Evolutionary conservation across 2,797 vertebrate genomes (phyloP), one percentile per base, ranked within the genome.

Genomic region (Xyrichtys novacula): DNA sequence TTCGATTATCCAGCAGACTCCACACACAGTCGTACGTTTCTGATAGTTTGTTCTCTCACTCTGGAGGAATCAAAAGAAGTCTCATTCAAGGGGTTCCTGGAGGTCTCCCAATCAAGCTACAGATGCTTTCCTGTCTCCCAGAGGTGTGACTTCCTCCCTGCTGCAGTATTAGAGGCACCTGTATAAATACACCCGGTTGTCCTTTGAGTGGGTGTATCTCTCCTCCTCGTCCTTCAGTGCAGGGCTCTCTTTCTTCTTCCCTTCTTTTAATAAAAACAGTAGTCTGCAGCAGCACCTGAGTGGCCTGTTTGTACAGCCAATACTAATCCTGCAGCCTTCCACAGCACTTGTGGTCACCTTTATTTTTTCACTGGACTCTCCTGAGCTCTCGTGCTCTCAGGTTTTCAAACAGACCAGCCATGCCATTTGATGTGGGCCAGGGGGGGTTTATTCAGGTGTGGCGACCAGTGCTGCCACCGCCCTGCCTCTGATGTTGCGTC

Each of bases 401-500:
- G 60, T 79, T 84, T 83, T 81, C 72, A 85, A 81, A 84, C 38
- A 59, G 70, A 47, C 78, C 53, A 49, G 71, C 56, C 54, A 7
- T 39, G 43, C 49, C 71, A 80, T 87, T 88, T 91, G 88, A 89
- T 87, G 89, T 88, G 89, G 84, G 74, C 60, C 55, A 11, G 20
- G 49, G 11, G 34, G 60, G 48, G 82, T 86, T 92, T 90, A 85
- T 88, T 92, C 89, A 91, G 91, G 91, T 91, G 89, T 87, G 88
- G 84, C 65, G 69, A 70, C 70, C 79, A 42, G 67, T 12, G 47
- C 71, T 73, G 77, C 83, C 78, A 22, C 83, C 81, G 58, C 84
- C 84, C 79, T 68, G 71, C 71, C 78, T 84, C 81, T 88, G 89
- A 90, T 88, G 85, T 87, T 65, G 68, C 42, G 76, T 85, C 84